Base-by-base conservation (phyloP, 2,888 invertebrate genomes). In the Ichneumon xanthorius region DNA sequence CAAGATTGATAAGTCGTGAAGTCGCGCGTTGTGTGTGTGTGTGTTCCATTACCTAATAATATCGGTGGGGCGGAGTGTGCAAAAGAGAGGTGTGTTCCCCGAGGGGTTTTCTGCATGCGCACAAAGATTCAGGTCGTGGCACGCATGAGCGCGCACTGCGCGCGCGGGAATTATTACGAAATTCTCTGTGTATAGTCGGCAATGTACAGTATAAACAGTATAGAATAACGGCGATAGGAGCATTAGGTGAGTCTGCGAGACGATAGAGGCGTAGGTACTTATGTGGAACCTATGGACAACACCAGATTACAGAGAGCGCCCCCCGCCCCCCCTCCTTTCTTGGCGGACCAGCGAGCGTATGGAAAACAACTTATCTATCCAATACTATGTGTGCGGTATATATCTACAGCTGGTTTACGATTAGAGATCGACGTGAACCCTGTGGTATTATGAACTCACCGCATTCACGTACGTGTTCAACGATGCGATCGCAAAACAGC, bases 111-210 rank as follows among this genome's bases (percentile, higher is more conserved):
- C 71, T 86, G 72, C 86, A 85, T 86, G 88, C 87, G 89, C 88
- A 90, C 90, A 91, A 92, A 92, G 92, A 93, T 92, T 88, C 91
- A 93, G 92, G 93, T 93, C 92, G 92, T 89, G 90, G 90, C 88
- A 93, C 92, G 93, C 93, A 93, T 92, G 92, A 93, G 91, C 88
- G 92, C 90, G 89, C 92, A 90, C 91, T 80, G 72, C 68, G 89
- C 89, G 89, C 89, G 89, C 90, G 88, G 63, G 91, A 90, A 92
- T 92, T 91, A 90, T 93, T 93, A 92, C 92, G 93, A 93, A 93
- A 93, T 89, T 90, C 90, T 90, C 86, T 67, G 68, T 77, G 70
- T 75, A 68, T 37, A 68, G 11, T 11, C 53, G 33, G 33, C 16
- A 22, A 40, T 40, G 45, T 71, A 65, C 70, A 61, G 55, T 58